Evolutionary conservation across 2,888 invertebrate species (phyloP).

Genomic region (Hymenopus coronatus): DNA sequence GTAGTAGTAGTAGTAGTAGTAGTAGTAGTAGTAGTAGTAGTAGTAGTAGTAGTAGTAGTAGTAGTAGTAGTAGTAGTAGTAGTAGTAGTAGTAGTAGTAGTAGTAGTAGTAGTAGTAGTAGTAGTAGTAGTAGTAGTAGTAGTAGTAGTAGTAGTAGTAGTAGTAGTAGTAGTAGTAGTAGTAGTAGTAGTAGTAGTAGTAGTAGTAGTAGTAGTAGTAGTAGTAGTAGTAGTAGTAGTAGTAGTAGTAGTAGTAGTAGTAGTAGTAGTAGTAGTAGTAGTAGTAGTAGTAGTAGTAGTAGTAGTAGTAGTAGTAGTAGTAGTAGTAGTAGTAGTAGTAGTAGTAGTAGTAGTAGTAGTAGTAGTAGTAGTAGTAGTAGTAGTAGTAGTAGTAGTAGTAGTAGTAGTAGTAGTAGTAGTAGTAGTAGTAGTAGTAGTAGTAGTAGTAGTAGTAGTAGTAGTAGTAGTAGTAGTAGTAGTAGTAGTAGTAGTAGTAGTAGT

Average conservation of each 20-base stretch:
- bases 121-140: background rate
- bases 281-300: background rate
- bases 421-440: background rate
- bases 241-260: background rate
- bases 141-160: background rate
- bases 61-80: background rate
- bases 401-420: background rate
- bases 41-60: background rate
- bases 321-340: background rate
- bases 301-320: background rate
- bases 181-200: background rate
- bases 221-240: background rate
- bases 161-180: background rate
- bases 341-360: background rate
- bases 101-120: background rate
- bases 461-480: background rate
- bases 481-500: background rate
- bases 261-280: background rate
- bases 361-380: background rate
- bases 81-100: background rate
- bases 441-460: background rate
- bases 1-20: background rate
- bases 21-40: background rate
- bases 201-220: background rate
- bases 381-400: background rate